A percentile compares a stretch with the other conserved stretches of the same genome.
Conservation (phyloP, 2,888 invertebrate species). For the Himalopsyche kuldschensis region DNA sequence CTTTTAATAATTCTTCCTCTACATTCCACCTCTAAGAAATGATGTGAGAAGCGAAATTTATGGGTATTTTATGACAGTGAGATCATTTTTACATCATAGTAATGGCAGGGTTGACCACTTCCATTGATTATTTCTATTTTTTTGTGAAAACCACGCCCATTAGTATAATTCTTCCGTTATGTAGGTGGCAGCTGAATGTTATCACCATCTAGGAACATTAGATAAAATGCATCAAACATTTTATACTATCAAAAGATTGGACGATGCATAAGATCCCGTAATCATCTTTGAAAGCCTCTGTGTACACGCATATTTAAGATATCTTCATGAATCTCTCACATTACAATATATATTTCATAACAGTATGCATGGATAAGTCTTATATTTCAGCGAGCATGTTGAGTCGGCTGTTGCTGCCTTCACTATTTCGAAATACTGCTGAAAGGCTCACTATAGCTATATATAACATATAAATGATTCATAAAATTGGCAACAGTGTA, state of each 20-base stretch:
- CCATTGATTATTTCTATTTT: background rate
- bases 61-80: too few relatives aligned
- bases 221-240: background rate
- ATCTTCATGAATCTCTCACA: background rate
- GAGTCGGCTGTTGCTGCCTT: constrained; percentile 2
- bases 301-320: background rate
- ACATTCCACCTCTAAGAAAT: too few relatives aligned
- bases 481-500: constrained; percentile 9
- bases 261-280: background rate
- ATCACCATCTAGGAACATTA: background rate
- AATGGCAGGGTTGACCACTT: too few relatives aligned
- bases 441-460: constrained; percentile 26
- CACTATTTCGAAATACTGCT: constrained; percentile 15
- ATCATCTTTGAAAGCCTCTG: background rate
- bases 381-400: constrained; percentile 29
- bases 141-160: background rate
- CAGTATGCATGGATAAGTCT: constrained; percentile 20
- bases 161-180: background rate
- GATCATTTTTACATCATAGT: too few relatives aligned
- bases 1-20: too few relatives aligned
- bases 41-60: too few relatives aligned
- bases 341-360: background rate
- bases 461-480: background rate
- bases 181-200: background rate
- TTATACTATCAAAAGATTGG: background rate